Base-by-base conservation (phyloP, 2,888 invertebrate genomes). In the Eupithecia inturbata region DNA sequence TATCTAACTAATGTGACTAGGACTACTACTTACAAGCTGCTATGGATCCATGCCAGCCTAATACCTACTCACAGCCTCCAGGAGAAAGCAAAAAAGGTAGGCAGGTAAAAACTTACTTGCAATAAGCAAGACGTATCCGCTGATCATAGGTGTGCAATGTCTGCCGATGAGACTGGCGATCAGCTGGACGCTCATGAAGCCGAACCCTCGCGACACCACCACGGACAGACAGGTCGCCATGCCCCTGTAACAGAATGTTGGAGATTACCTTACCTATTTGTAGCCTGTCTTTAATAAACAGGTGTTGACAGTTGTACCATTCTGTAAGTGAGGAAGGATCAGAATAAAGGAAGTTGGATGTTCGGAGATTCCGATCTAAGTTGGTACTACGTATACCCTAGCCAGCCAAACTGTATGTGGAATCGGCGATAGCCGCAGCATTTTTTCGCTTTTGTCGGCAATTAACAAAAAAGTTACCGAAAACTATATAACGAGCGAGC, bases 221-320 rank as follows among this genome's bases (percentile, higher is more conserved):
- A 93, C 92, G 0, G 92, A 92, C 6, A 92, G 80, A 72, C 91
- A 91, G 0, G 92, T 92, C 10, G 92, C 92, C 91, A 91, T 92
- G 2, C 91, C 92, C 74, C 92, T 92, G 85, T 3, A 82, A 33
- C 6, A 9, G 31, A 72, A 62, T 19, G 49, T 49, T 49, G 10
- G 10, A 49, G n/a, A 3, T 3, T 39, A 14, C 14, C 14, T 14
- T 14, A 14, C 4, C 2, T 39, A 14, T 14, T 39, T 41, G 16
- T 16, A 6, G 41, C n/a, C 19, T 41, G 41, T 41, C 31, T 2
- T 0, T 6, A 41, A 6, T 41, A 41, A 0, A 41, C 41, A 16
- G 16, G 41, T 5, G 4, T 41, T 41, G 0, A 41, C 41, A 16
- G 16, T 16, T 5, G 4, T 41, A 16, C 16, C 16, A 41, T 41